These are phyloP conservation scores for Ageneiosus marmoratus DNA, from an alignment of 2,113 vertebrate genomes.

Conservation along the genomic window DNA sequence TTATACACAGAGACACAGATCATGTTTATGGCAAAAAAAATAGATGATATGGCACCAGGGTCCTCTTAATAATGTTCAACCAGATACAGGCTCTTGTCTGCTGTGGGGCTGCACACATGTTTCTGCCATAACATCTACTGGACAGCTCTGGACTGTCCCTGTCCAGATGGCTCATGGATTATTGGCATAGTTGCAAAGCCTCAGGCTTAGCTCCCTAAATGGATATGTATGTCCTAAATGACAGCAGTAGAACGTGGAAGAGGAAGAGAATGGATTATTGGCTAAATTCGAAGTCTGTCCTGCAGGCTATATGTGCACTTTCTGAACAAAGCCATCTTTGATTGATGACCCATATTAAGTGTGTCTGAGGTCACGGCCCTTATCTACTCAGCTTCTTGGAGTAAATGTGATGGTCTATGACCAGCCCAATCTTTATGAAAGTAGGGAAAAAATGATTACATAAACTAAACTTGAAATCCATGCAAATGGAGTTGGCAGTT, in stretches of 20 bases:
- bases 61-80: constrained; percentile 33
- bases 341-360: background rate
- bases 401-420: background rate
- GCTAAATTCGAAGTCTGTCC: background rate
- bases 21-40: constrained; percentile 29
- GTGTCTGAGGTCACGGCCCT: background rate
- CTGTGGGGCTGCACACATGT: constrained; percentile 34
- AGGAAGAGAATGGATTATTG: constrained; percentile 22
- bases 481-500: background rate
- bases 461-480: background rate
- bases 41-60: constrained; percentile 42
- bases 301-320: constrained; percentile 30
- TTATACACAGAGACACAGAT: constrained; percentile 22
- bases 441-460: background rate
- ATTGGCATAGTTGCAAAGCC: constrained; percentile 58
- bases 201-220: constrained; percentile 60
- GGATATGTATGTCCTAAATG: constrained; percentile 57
- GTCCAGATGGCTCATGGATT: constrained; percentile 65
- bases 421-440: background rate
- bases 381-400: background rate
- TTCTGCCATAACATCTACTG: constrained; percentile 66
- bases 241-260: constrained; percentile 57
- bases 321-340: background rate
- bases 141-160: constrained; percentile 53
- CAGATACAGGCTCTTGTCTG: constrained; percentile 22